Evolutionary conservation across 2,888 invertebrate species (phyloP).

Genomic region (Bursaphelenchus okinawaensis): DNA sequence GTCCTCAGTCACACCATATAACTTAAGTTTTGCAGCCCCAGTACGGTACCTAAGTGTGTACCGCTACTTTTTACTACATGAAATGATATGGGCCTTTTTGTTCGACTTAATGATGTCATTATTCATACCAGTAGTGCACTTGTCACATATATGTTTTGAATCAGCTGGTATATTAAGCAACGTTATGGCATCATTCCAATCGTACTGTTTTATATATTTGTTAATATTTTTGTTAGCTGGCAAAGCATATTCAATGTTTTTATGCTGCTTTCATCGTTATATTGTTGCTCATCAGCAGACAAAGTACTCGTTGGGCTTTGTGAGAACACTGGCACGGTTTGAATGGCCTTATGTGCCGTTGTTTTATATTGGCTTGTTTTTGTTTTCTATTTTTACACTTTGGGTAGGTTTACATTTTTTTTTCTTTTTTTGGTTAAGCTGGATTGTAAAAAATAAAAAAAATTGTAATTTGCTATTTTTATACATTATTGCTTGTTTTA

Average conservation of each 20-base stretch:
- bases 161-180: neutral
- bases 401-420: too few relatives aligned
- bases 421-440: too few relatives aligned
- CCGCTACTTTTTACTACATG: neutral
- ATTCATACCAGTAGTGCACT: neutral
- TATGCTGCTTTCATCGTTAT: neutral
- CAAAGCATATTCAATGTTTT: neutral
- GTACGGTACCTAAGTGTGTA: neutral
- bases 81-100: neutral
- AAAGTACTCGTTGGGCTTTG: neutral
- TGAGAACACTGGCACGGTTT: neutral
- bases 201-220: neutral
- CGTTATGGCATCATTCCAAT: neutral
- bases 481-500: too few relatives aligned
- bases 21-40: neutral
- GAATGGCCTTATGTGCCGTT: neutral
- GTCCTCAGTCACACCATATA: too few relatives aligned
- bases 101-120: neutral
- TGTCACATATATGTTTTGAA: neutral
- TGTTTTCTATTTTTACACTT: neutral
- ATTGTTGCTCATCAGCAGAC: neutral
- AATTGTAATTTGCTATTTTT: too few relatives aligned
- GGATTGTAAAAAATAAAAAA: too few relatives aligned
- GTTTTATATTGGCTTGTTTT: neutral
- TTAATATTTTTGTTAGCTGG: neutral